Conservation (phyloP, 92 coral and sea anemone genomes). For the Palythoa grandis region DNA sequence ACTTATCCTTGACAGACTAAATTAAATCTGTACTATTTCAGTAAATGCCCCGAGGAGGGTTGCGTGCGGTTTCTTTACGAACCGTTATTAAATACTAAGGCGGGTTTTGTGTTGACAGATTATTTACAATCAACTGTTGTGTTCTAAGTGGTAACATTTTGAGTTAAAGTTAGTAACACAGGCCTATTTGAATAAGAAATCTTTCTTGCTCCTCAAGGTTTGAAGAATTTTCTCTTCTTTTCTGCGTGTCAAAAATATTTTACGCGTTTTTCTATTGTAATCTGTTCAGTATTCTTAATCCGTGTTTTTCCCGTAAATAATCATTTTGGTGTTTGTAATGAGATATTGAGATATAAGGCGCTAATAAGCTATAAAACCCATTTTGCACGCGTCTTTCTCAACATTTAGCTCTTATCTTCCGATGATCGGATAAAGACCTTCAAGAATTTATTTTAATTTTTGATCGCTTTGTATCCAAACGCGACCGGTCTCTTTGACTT, state of each 20-base stretch:
- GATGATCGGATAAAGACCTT: constrained; percentile 30
- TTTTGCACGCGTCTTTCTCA: constrained; percentile 32
- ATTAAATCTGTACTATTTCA: constrained; percentile 31
- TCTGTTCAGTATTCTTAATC: neutral
- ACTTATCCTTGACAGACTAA: constrained; percentile 25
- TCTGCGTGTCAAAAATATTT: neutral
- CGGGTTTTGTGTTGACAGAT: constrained; percentile 38
- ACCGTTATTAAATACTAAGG: constrained; percentile 38
- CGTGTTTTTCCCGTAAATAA: neutral
- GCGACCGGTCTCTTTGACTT: constrained; percentile 37
- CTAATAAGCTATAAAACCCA: constrained; percentile 16
- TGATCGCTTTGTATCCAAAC: constrained; percentile 3
- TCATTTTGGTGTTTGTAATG: constrained; percentile 9
- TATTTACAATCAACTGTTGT: constrained; percentile 32
- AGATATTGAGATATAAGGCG: constrained; percentile 6
- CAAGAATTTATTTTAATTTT: constrained; percentile 7
- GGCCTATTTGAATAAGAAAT: neutral
- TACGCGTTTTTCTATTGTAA: neutral
- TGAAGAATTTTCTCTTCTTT: neutral
- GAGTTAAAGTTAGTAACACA: constrained; percentile 2
- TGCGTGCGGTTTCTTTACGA: constrained; percentile 36
- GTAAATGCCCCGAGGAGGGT: constrained; percentile 21
- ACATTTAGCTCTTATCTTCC: constrained; percentile 14
- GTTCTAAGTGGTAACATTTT: constrained; percentile 21
- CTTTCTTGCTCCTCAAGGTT: neutral